phyloP scores from a whole-genome alignment of 2,888 invertebrate genomes.

The Cinara cedri region DNA sequence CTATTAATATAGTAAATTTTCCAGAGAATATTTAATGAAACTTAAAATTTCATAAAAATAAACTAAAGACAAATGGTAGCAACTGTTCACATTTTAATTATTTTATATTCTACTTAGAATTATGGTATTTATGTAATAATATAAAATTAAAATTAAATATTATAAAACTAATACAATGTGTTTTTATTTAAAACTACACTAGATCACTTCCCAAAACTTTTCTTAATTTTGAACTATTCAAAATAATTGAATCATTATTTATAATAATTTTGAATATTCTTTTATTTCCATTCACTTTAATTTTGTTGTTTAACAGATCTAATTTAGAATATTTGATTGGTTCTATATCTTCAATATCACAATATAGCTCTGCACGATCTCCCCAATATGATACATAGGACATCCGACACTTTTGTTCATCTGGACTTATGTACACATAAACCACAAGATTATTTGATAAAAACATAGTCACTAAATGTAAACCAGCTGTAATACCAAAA shows the following conservation, averaged over 20 bases:
- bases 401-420: conserved; percentile 25
- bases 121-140: too few relatives aligned
- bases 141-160: too few relatives aligned
- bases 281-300: not conserved
- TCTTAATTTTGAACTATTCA: conserved; percentile 40
- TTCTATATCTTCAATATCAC: conserved; percentile 29
- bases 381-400: conserved; percentile 48
- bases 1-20: too few relatives aligned
- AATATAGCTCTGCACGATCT: conserved; percentile 34
- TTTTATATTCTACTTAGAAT: too few relatives aligned
- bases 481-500: conserved; percentile 34
- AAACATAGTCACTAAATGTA: conserved; percentile 4
- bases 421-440: conserved; percentile 13
- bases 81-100: too few relatives aligned
- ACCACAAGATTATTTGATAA: conserved; percentile 28
- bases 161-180: too few relatives aligned
- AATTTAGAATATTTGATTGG: conserved; percentile 27
- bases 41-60: too few relatives aligned
- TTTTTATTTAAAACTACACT: conserved; percentile 5
- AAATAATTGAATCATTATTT: not conserved
- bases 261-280: conserved; percentile 21
- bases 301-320: conserved; percentile 7
- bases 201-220: conserved; percentile 12
- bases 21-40: too few relatives aligned
- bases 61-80: too few relatives aligned